Evolutionary conservation across 2,113 vertebrate species (phyloP).

Genomic region (Anas platyrhynchos): DNA sequence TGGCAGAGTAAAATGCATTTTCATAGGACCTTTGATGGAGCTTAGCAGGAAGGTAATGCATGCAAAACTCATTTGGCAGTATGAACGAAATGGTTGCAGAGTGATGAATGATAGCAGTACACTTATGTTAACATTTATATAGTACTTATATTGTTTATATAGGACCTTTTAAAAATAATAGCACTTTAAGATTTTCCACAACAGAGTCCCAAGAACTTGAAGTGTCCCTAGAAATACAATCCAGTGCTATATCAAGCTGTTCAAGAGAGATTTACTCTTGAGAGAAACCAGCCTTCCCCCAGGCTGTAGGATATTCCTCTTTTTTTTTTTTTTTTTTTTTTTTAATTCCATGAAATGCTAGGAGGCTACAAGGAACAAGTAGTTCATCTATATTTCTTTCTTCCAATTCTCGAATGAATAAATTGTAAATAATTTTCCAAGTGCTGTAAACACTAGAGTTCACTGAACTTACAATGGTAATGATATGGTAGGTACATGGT

Average conservation of each 20-base stretch:
- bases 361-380: neutral
- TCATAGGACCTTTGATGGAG: slow-evolving; percentile 24
- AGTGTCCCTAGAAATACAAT: neutral
- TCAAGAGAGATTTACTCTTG: neutral
- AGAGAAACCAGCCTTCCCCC: neutral
- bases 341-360: neutral
- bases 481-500: fast-evolving
- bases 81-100: neutral
- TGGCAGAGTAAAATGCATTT: slow-evolving; percentile 16
- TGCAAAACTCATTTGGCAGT: neutral
- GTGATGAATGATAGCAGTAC: neutral
- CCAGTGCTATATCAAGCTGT: neutral
- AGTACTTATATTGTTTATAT: neutral
- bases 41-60: neutral
- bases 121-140: neutral
- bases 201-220: neutral
- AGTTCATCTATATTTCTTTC: neutral
- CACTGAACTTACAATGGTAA: neutral
- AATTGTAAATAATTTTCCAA: neutral
- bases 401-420: neutral
- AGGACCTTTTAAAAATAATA: slow-evolving; percentile 12
- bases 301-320: neutral
- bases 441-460: neutral
- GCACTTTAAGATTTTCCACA: neutral
- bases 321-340: neutral